phyloP scores from a whole-genome alignment of 2,888 invertebrate genomes.

The Flabesymbios commensalis region DNA sequence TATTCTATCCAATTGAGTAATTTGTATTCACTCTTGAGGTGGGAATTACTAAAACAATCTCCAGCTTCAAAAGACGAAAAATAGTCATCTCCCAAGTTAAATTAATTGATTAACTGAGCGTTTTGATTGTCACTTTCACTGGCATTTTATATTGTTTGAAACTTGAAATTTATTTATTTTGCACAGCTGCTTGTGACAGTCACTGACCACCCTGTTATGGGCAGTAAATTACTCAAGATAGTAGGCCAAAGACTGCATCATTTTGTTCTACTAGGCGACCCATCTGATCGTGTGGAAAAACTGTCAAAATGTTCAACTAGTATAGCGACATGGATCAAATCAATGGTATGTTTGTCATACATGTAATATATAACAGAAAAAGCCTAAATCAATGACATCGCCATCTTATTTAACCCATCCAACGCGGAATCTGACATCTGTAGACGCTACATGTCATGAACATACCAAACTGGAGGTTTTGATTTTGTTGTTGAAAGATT shows the following conservation, averaged over 20 bases:
- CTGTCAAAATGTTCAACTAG: constrained; percentile 78
- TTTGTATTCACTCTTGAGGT: too few species aligned
- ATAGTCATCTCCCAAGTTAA: neutral
- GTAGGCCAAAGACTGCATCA: constrained; percentile 77
- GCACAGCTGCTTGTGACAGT: constrained; percentile 63
- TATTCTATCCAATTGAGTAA: too few species aligned
- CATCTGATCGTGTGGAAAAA: constrained; percentile 67
- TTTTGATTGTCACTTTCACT: neutral
- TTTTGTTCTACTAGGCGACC: constrained; percentile 64
- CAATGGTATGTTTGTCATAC: constrained; percentile 64
- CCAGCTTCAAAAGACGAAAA: too few species aligned
- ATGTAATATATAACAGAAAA: too few species aligned
- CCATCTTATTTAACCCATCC: too few species aligned
- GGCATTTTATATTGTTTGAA: neutral
- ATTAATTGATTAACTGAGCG: neutral
- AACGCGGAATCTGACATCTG: too few species aligned
- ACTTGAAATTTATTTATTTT: neutral
- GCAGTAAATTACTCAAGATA: constrained; percentile 75
- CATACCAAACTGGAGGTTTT: too few species aligned
- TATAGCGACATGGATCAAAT: constrained; percentile 76
- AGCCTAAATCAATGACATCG: too few species aligned
- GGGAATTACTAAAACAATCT: too few species aligned
- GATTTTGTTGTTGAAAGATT: too few species aligned
- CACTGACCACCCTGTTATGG: constrained; percentile 72
- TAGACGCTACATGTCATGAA: too few species aligned